These are phyloP conservation scores for Ciconia stormi DNA, from an alignment of 2,113 vertebrate species.

Conservation along the genomic window DNA sequence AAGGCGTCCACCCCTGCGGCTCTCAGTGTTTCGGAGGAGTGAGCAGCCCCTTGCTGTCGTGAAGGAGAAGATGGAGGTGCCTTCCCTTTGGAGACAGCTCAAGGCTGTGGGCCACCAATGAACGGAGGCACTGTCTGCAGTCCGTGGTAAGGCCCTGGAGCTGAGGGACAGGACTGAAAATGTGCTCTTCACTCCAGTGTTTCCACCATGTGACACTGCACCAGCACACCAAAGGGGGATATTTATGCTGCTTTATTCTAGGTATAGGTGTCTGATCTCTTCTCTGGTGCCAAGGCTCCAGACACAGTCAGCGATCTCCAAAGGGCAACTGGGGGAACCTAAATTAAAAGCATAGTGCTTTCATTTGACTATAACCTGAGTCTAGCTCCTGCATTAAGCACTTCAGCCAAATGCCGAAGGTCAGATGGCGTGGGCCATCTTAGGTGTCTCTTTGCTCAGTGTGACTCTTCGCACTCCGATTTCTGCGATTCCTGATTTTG, in stretches of 20 bases:
- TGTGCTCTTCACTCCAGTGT: neutral
- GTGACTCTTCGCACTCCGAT: neutral
- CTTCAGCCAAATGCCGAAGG: neutral
- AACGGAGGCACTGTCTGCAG: neutral
- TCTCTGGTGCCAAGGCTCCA: neutral
- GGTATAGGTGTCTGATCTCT: neutral
- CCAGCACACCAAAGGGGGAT: rapidly evolving
- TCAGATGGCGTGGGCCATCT: rapidly evolving
- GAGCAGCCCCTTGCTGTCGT: neutral
- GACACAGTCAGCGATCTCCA: neutral
- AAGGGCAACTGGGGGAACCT: neutral
- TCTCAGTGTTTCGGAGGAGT: neutral
- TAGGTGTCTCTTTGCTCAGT: neutral
- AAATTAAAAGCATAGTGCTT: neutral
- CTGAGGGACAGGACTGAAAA: neutral
- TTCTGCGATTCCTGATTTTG: neutral
- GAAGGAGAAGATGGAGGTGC: neutral
- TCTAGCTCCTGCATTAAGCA: neutral
- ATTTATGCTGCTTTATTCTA: neutral
- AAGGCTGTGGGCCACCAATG: neutral
- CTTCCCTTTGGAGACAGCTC: neutral
- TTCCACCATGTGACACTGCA: neutral
- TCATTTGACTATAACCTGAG: rapidly evolving
- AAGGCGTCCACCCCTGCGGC: rapidly evolving
- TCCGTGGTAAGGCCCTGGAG: rapidly evolving